A percentile compares a stretch with the other conserved stretches of the same genome.
phyloP scores from a whole-genome alignment of 2,113 vertebrate species.

The Catagonus wagneri region DNA sequence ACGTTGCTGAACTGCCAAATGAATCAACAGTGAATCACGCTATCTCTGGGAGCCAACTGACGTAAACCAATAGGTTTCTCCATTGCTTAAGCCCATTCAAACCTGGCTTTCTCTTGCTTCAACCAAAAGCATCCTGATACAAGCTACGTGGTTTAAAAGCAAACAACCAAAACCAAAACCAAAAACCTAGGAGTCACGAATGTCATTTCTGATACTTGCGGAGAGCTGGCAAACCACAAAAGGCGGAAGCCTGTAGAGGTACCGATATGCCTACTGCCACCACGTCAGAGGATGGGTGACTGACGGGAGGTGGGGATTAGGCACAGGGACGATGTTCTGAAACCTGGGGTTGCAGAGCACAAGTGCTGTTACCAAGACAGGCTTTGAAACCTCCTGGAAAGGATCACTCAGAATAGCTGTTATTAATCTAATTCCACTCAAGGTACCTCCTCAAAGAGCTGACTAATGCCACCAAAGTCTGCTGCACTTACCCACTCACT shows the following conservation, averaged over 20 bases:
- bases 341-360: neutral
- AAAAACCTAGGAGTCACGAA: neutral
- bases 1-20: neutral
- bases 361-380: neutral
- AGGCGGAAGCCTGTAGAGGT: neutral
- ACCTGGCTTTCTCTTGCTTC: neutral
- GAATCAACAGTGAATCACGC: neutral
- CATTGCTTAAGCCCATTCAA: neutral
- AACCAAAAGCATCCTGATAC: neutral
- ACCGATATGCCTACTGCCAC: rapidly evolving
- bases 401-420: neutral
- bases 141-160: neutral
- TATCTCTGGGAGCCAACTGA: neutral
- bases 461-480: neutral
- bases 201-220: neutral
- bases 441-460: neutral
- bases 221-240: neutral
- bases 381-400: neutral
- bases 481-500: neutral
- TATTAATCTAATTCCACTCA: neutral
- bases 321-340: neutral
- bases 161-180: neutral
- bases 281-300: neutral
- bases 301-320: rapidly evolving
- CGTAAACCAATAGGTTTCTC: neutral